phyloP scores from a whole-genome alignment of 2,797 vertebrate species.

The Rachycentron canadum region DNA sequence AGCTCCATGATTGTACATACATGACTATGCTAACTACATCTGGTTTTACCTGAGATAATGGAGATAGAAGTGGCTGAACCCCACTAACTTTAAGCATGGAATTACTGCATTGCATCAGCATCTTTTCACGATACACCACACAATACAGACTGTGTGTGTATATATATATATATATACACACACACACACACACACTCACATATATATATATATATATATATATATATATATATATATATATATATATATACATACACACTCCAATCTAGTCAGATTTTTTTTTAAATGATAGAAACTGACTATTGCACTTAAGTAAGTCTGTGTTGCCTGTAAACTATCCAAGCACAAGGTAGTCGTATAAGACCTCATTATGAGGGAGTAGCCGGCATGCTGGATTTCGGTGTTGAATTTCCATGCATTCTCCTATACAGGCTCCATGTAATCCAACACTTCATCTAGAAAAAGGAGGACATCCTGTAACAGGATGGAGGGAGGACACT shows the following conservation, averaged over 20 bases:
- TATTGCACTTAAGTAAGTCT: background rate
- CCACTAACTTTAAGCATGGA: too few species aligned
- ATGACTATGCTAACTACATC: background rate
- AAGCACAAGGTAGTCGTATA: background rate
- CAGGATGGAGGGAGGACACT: background rate
- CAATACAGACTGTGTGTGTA: too few species aligned
- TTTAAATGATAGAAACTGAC: too few species aligned
- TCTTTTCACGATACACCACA: too few species aligned
- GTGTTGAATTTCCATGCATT: slow-evolving; percentile 34
- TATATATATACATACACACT: too few species aligned
- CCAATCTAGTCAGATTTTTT: background rate
- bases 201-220: too few species aligned
- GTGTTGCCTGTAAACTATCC: background rate
- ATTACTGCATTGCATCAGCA: background rate
- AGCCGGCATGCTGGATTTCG: background rate
- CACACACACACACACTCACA: too few species aligned
- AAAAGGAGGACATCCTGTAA: slow-evolving; percentile 20
- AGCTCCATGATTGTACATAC: background rate
- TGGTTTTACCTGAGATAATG: background rate
- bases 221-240: too few species aligned
- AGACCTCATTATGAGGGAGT: slow-evolving; percentile 10
- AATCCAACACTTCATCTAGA: slow-evolving; percentile 24
- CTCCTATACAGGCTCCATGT: slow-evolving; percentile 8
- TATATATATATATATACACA: background rate
- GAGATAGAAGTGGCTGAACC: too few species aligned